These are phyloP conservation scores for Glareola pratincola DNA, from an alignment of 2,113 vertebrate genomes.

Conservation along the genomic window DNA sequence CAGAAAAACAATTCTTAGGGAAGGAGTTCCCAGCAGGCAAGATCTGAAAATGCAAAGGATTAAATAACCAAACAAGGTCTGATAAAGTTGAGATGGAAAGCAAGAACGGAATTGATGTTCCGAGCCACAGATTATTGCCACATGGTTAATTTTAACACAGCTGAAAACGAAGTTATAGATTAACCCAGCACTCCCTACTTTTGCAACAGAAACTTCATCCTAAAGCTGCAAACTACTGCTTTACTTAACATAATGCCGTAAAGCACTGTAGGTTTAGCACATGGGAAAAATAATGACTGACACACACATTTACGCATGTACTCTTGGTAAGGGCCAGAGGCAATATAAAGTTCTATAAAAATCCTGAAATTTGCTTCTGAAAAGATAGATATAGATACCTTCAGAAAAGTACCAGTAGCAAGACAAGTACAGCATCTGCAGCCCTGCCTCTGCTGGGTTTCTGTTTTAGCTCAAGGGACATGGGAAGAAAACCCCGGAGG, in stretches of 20 bases:
- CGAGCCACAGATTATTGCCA: background rate
- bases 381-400: background rate
- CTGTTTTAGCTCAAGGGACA: background rate
- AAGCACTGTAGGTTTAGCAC: background rate
- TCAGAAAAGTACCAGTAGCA: background rate
- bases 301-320: background rate
- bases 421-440: background rate
- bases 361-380: background rate
- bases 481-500: background rate
- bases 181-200: background rate
- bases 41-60: background rate
- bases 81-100: background rate
- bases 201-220: background rate
- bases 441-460: background rate
- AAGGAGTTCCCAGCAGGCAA: background rate
- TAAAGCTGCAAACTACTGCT: background rate
- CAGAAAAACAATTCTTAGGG: background rate
- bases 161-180: background rate
- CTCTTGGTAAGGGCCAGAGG: background rate
- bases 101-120: background rate
- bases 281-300: background rate
- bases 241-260: background rate
- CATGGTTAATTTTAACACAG: background rate
- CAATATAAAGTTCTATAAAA: background rate
- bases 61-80: background rate